Evolutionary conservation across 2,888 invertebrate species (phyloP).

Genomic region (Leucoptera coffeella): DNA sequence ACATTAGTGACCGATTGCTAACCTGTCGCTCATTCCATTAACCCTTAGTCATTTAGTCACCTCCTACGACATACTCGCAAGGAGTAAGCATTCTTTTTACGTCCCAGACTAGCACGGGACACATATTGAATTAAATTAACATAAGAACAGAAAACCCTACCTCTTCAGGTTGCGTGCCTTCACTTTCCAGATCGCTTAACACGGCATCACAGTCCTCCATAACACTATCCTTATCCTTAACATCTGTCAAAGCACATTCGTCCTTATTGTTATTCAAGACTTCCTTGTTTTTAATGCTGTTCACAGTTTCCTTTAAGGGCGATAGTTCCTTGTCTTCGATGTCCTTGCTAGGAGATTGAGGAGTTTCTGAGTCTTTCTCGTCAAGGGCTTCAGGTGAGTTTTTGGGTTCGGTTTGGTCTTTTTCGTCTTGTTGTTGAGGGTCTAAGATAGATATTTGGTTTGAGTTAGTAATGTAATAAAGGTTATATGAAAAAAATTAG

Average conservation of each 20-base stretch:
- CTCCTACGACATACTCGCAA: too few relatives aligned
- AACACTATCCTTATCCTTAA: slow-evolving; percentile 56
- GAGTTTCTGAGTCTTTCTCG: slow-evolving; percentile 2
- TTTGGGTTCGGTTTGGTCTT: slow-evolving; percentile 10
- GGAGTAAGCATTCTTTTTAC: too few relatives aligned
- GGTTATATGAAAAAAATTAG: too few relatives aligned
- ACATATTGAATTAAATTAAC: too few relatives aligned
- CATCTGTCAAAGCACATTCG: slow-evolving; percentile 36
- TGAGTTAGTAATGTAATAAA: too few relatives aligned
- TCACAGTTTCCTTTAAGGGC: slow-evolving; percentile 27
- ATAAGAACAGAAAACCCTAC: slow-evolving; percentile 22
- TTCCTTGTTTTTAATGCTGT: slow-evolving; percentile 23
- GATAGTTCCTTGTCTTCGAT: slow-evolving; percentile 22
- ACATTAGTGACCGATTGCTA: too few relatives aligned
- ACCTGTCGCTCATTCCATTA: too few relatives aligned
- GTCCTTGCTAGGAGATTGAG: slow-evolving; percentile 12
- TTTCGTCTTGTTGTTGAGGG: slow-evolving; percentile 4
- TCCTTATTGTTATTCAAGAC: slow-evolving; percentile 40
- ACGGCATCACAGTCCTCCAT: slow-evolving; percentile 58
- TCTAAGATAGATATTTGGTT: too few relatives aligned
- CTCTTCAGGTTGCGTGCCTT: slow-evolving; percentile 82
- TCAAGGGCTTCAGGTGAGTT: too few relatives aligned
- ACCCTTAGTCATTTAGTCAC: too few relatives aligned
- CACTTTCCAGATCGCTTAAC: slow-evolving; percentile 82
- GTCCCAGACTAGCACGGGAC: too few relatives aligned